Evolutionary conservation across 1,140 invertebrate species (phyloP), one percentile per base, ranked within the genome.

Genomic region (Eupeodes corollae): DNA sequence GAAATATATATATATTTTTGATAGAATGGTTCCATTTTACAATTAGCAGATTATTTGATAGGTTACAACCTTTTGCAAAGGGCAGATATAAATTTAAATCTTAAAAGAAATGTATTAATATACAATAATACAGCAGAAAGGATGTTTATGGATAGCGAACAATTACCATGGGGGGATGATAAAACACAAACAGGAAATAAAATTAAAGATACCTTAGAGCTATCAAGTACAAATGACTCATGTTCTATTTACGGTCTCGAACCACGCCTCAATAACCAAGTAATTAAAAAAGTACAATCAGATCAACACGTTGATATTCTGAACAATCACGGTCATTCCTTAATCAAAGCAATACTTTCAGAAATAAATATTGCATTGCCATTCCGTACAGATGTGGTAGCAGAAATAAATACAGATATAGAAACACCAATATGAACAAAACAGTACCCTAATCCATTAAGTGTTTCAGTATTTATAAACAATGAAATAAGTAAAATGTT

Each of bases 1-100:
- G 14, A 10, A 5, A 19, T 45, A 9, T 39, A n/a, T n/a, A n/a
- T n/a, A 49, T 14, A 18, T 53, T 1, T 51, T 51, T 5, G 47
- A 47, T 6, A 12, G n/a, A 45, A 44, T 41, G n/a, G 12, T 14
- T 15, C 11, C 14, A 13, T 50, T 43, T 41, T 49, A 44, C 31
- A 9, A 40, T 14, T 34, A 14, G 8, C 26, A 44, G 16, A 35
- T 26, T 12, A 41, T 38, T 10, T 49, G 44, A 16, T 42, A 49
- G 14, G 48, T 26, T 26, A 26, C 21, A 26, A 26, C 8, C 21
- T 26, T 26, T 26, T 26, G 21, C 21, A 8, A 26, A 26, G 21
- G 3, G 21, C 21, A 26, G 8, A 26, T 26, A 26, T 26, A 26
- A 26, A 26, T 26, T 26, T 26, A 26, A 26, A 26, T 26, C 8